Percentiles rank a stretch among this genome's conserved stretches.
phyloP scores from a whole-genome alignment of 2,888 invertebrate genomes.

The Dasysyrphus tricinctus region DNA sequence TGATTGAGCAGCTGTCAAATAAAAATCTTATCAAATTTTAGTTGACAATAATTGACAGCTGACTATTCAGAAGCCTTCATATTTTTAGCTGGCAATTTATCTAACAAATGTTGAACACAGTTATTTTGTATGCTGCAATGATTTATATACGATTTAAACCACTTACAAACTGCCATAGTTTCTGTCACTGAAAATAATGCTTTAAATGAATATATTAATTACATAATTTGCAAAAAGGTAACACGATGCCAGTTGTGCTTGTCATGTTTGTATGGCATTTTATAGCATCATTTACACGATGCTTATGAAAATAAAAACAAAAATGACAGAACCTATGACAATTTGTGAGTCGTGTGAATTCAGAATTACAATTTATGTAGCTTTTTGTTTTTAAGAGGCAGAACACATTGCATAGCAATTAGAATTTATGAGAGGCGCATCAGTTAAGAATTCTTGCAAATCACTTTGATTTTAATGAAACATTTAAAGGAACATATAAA shows the following conservation, averaged over 20 bases:
- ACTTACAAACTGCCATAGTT: not conserved
- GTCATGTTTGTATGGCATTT: not conserved
- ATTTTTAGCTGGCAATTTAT: not conserved
- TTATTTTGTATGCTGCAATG: conserved; percentile 33
- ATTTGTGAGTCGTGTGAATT: not conserved
- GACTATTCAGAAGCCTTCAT: not conserved
- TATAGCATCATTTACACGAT: not conserved
- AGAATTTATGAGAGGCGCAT: conserved; percentile 27
- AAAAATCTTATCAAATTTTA: not conserved
- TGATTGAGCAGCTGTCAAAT: not conserved
- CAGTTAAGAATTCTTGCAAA: conserved; percentile 21
- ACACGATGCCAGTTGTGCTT: not conserved
- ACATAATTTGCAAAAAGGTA: not conserved
- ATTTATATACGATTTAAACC: not conserved
- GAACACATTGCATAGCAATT: conserved; percentile 62
- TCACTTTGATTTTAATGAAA: conserved; percentile 64
- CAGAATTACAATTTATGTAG: conserved; percentile 11
- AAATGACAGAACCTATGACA: not conserved
- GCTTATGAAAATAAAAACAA: not conserved
- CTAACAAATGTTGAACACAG: conserved; percentile 4
- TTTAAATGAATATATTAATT: not conserved
- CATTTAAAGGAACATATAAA: conserved; percentile 52
- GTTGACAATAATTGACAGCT: not conserved
- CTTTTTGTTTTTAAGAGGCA: conserved; percentile 19
- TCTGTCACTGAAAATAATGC: not conserved